phyloP scores from a whole-genome alignment of 2,888 invertebrate genomes.

The Pachliopta kotzebuea region DNA sequence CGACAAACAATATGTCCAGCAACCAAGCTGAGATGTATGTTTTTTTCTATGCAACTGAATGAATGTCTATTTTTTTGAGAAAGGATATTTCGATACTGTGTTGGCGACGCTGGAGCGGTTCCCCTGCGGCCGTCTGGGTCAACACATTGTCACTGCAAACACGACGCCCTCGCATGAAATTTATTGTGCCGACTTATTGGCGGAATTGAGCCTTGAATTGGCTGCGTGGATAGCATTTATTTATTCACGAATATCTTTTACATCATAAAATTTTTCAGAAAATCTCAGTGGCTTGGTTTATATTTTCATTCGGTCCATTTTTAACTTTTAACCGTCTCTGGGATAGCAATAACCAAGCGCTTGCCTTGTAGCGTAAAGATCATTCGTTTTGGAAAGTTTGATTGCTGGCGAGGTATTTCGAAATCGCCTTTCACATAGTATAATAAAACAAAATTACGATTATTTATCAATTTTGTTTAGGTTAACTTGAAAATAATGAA shows the following conservation, averaged over 20 bases:
- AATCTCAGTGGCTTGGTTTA: background rate
- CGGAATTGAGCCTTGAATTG: slow-evolving; percentile 33
- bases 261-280: background rate
- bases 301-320: too few relatives aligned
- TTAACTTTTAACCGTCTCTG: too few relatives aligned
- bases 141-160: slow-evolving; percentile 59
- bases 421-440: too few relatives aligned
- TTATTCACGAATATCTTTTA: background rate
- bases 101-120: slow-evolving; percentile 37
- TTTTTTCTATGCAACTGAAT: background rate
- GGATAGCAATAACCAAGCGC: too few relatives aligned
- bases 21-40: background rate
- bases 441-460: too few relatives aligned
- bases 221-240: background rate
- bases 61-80: slow-evolving; percentile 37
- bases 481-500: too few relatives aligned
- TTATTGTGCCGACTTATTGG: slow-evolving; percentile 51
- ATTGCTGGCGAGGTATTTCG: too few relatives aligned
- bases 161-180: slow-evolving; percentile 53
- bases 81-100: slow-evolving; percentile 24
- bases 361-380: too few relatives aligned
- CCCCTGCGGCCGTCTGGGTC: slow-evolving; percentile 52
- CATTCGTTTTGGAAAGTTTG: too few relatives aligned
- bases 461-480: too few relatives aligned
- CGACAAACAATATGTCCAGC: too few relatives aligned